Percentiles rank a stretch among this genome's conserved stretches.
phyloP scores from a whole-genome alignment of 2,797 vertebrate genomes.

The Tragelaphus oryx region DNA sequence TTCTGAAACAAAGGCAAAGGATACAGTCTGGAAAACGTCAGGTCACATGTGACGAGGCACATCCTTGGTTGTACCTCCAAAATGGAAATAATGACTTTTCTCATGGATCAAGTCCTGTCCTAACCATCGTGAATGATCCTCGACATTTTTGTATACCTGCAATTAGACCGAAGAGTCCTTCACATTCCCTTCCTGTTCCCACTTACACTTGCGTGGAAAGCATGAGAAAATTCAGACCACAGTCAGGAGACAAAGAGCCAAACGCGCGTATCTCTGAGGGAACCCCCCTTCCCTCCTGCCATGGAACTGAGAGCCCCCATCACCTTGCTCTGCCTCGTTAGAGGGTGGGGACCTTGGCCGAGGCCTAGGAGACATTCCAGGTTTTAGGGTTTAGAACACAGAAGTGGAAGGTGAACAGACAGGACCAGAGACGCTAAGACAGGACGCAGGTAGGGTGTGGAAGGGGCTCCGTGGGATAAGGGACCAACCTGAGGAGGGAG shows the following conservation, averaged over 20 bases:
- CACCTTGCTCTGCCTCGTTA: rapidly evolving
- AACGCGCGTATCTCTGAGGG: not conserved
- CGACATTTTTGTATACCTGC: slow-evolving; percentile 47
- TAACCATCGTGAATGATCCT: slow-evolving; percentile 46
- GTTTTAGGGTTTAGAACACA: not conserved
- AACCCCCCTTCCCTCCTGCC: too few relatives aligned
- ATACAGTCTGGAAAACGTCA: not conserved
- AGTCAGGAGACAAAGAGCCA: not conserved
- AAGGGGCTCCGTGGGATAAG: not conserved
- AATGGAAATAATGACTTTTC: slow-evolving; percentile 67
- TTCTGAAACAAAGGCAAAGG: slow-evolving; percentile 52
- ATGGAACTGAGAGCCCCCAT: too few relatives aligned
- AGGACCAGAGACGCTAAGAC: not conserved
- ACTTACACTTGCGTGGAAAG: not conserved
- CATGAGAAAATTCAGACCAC: not conserved
- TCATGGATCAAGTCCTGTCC: slow-evolving; percentile 62
- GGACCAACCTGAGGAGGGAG: not conserved
- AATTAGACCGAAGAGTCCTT: slow-evolving; percentile 59
- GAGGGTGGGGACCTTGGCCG: not conserved
- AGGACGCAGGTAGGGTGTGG: not conserved
- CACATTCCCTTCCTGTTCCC: slow-evolving; percentile 42
- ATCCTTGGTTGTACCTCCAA: slow-evolving; percentile 47
- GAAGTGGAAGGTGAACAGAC: not conserved
- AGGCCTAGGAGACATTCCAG: not conserved
- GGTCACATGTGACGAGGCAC: slow-evolving; percentile 53